These are phyloP conservation scores for Empidonax alnorum DNA, from an alignment of 2,113 vertebrate species.

Conservation along the genomic window DNA sequence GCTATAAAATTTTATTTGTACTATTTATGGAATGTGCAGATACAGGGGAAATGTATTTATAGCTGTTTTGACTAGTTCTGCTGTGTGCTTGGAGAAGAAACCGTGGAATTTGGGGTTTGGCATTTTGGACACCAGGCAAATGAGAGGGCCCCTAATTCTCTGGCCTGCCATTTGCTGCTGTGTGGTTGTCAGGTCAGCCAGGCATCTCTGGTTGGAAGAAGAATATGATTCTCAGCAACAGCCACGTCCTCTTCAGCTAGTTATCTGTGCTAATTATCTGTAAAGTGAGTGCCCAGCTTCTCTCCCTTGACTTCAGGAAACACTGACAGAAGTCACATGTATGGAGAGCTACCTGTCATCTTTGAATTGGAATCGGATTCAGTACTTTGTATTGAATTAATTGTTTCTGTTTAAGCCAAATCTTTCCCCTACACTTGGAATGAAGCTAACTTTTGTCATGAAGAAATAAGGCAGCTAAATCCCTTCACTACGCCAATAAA, in stretches of 20 bases:
- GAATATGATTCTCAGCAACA: not conserved
- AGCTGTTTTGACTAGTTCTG: constrained; percentile 40
- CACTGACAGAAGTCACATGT: not conserved
- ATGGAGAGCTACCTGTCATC: not conserved
- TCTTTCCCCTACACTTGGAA: not conserved
- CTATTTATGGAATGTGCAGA: constrained; percentile 64
- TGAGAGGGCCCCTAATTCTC: constrained; percentile 21
- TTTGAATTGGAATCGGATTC: not conserved
- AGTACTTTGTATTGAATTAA: not conserved
- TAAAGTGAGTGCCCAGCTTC: not conserved
- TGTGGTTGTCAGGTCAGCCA: constrained; percentile 28
- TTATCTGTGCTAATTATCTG: not conserved
- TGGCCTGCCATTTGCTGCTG: constrained; percentile 1
- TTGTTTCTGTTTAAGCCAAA: not conserved
- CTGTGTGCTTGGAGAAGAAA: constrained; percentile 61
- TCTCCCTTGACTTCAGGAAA: not conserved
- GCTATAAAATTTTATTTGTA: constrained; percentile 54
- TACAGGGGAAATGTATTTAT: constrained; percentile 53
- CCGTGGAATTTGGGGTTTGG: constrained; percentile 63
- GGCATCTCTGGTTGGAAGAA: not conserved
- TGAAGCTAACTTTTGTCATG: not conserved
- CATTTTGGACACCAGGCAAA: constrained; percentile 43
- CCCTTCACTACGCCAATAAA: not conserved
- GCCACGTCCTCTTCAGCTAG: not conserved
- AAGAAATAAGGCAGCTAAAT: not conserved